These are phyloP conservation scores for Calephelis perditalis DNA, from an alignment of 2,888 invertebrate species.

Conservation along the genomic window DNA sequence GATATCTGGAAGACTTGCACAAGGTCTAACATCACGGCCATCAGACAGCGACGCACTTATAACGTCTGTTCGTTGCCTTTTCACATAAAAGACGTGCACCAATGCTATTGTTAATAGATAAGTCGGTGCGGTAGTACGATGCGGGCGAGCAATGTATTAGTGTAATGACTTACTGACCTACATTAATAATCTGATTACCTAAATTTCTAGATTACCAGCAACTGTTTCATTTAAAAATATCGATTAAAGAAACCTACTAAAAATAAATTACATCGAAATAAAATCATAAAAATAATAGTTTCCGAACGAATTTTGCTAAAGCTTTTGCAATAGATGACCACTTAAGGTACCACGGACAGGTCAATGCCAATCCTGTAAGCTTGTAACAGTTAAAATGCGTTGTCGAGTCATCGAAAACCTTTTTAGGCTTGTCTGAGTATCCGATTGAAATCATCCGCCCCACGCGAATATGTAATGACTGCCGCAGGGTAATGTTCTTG, in stretches of 20 bases:
- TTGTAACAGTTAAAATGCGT: constrained; percentile 37
- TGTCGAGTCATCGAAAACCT: constrained; percentile 55
- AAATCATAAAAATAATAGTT: constrained; percentile 20
- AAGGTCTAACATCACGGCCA: too few species aligned
- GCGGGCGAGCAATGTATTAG: too few species aligned
- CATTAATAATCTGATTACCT: too few species aligned
- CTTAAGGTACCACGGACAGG: constrained; percentile 50
- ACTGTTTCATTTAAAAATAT: constrained; percentile 7
- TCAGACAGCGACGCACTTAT: too few species aligned
- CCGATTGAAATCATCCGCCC: constrained; percentile 43
- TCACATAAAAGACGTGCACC: too few species aligned
- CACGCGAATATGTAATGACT: constrained; percentile 43
- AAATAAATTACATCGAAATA: constrained; percentile 11
- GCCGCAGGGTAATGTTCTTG: constrained; percentile 54
- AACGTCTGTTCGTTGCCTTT: too few species aligned
- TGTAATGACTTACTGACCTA: too few species aligned
- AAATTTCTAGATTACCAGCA: too few species aligned
- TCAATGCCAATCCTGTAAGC: constrained; percentile 52
- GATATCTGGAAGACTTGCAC: too few species aligned
- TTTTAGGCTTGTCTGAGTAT: constrained; percentile 55
- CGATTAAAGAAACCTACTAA: constrained; percentile 5
- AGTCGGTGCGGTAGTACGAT: too few species aligned
- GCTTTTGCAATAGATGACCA: constrained; percentile 56
- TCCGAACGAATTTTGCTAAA: constrained; percentile 33
- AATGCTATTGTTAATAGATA: too few species aligned